phyloP scores from a whole-genome alignment of 2,888 invertebrate species.

The Apamea epomidion region DNA sequence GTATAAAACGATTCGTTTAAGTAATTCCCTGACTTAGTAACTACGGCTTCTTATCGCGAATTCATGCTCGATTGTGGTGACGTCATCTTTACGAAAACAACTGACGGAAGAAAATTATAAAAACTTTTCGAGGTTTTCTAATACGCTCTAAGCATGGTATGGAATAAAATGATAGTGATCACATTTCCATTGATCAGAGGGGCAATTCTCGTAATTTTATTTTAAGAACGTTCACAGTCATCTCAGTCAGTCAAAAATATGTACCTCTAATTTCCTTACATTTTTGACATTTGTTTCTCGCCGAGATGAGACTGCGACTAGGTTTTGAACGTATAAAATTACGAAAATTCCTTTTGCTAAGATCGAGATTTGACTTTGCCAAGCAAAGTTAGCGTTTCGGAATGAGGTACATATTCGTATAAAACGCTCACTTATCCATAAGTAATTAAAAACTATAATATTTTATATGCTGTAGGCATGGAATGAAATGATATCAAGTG shows the following conservation, averaged over 20 bases:
- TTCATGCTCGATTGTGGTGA: slow-evolving; percentile 9
- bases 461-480: not conserved
- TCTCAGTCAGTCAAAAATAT: no score
- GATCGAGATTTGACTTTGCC: not conserved
- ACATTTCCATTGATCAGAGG: not conserved
- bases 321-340: no score
- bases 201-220: no score
- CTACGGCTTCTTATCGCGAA: slow-evolving; percentile 23
- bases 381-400: not conserved
- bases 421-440: not conserved
- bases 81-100: slow-evolving; percentile 22
- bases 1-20: not conserved
- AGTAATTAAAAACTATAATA: not conserved
- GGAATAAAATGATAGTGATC: not conserved
- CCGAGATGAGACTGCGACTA: no score
- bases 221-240: no score
- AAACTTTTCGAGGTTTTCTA: not conserved
- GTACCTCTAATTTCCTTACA: no score
- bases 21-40: not conserved
- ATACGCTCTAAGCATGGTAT: not conserved
- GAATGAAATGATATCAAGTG: not conserved
- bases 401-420: not conserved
- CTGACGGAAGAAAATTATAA: not conserved
- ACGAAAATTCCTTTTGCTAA: not conserved
- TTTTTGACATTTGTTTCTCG: no score